Evolutionary conservation across 2,113 vertebrate genomes (phyloP).

Genomic region (Puma concolor): DNA sequence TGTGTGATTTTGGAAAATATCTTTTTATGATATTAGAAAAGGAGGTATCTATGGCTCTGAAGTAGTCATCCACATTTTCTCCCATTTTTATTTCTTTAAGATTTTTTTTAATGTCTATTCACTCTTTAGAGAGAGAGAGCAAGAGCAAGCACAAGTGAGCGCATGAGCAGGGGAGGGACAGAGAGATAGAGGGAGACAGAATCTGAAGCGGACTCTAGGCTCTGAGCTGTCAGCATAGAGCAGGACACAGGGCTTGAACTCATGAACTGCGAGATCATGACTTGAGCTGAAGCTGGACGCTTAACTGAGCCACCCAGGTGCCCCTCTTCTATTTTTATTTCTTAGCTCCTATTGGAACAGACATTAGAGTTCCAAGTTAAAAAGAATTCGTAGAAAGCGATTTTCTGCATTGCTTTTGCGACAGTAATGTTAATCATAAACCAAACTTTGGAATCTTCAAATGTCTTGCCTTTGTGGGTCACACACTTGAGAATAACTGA

Average conservation of each 20-base stretch:
- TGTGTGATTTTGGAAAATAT: background rate
- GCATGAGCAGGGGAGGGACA: no score
- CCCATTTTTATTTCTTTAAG: background rate
- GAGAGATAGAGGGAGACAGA: no score
- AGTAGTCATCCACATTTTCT: background rate
- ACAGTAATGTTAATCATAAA: background rate
- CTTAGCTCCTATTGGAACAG: background rate
- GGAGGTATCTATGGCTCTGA: background rate
- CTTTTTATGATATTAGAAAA: slow-evolving; percentile 4
- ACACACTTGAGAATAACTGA: background rate
- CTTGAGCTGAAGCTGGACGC: no score
- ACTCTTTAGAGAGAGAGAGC: no score
- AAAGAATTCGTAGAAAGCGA: slow-evolving; percentile 11
- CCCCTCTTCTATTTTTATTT: background rate
- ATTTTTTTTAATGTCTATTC: no score
- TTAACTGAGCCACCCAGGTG: no score
- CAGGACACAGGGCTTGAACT: no score
- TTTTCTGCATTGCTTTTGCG: background rate
- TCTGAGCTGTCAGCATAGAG: no score
- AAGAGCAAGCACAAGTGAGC: no score
- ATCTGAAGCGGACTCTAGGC: no score
- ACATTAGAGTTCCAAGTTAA: background rate
- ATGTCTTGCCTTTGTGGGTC: background rate
- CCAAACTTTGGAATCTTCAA: background rate
- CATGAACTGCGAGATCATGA: no score